These are phyloP conservation scores for Tetragnatha versicolor DNA, from an alignment of 1,140 invertebrate genomes.

Conservation along the genomic window DNA sequence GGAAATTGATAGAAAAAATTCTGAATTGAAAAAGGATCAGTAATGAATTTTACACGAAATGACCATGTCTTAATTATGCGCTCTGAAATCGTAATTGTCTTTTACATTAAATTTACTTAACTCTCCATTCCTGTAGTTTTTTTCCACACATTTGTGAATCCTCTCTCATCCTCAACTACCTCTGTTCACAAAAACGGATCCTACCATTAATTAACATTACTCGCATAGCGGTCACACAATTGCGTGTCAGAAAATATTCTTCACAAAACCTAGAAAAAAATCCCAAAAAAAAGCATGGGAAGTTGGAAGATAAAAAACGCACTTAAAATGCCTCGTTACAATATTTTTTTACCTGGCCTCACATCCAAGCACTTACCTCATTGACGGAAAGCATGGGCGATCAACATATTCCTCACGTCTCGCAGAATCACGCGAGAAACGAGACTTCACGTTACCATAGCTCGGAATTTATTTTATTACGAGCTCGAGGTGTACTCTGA, in stretches of 20 bases:
- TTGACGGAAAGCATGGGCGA: constrained; percentile 2
- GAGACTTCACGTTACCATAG: neutral
- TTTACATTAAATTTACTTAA: too few species aligned
- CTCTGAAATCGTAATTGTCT: too few species aligned
- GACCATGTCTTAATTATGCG: too few species aligned
- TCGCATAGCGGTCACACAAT: neutral
- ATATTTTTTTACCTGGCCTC: constrained; percentile 10
- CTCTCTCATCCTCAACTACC: too few species aligned
- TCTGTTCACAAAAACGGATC: neutral
- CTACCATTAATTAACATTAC: constrained; percentile 16
- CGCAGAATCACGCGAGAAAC: constrained; percentile 9
- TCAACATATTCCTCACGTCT: constrained; percentile 29
- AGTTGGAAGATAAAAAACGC: neutral
- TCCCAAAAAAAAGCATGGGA: neutral
- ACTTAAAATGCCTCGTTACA: neutral
- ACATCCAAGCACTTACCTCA: neutral
- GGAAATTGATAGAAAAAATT: too few species aligned
- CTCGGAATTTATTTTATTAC: constrained; percentile 31
- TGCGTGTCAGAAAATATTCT: constrained; percentile 1
- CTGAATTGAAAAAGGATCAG: too few species aligned
- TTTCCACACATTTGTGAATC: too few species aligned
- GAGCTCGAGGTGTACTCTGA: neutral
- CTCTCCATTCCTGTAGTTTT: too few species aligned
- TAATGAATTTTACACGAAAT: too few species aligned
- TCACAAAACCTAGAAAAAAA: neutral